Evolutionary conservation across 2,113 vertebrate species (phyloP), one percentile per base, ranked within the genome.

Genomic region (Sinocyclocheilus anophthalmus): DNA sequence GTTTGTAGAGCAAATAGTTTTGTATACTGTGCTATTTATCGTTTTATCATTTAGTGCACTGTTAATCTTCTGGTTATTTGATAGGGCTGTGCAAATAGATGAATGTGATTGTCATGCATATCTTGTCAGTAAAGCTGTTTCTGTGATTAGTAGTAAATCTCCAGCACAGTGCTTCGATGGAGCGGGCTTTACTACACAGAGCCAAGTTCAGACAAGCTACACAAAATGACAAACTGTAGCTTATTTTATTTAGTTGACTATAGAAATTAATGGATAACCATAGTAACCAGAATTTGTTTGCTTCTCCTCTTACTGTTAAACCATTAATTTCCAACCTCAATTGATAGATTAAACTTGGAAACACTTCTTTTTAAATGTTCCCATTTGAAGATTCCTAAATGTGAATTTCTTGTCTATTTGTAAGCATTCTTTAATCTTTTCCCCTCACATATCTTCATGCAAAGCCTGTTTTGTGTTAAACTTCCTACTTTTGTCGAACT

Each of bases 381-480:
- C 55, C 55, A 57, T 57, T 20, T 57, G 55, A 55, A 55, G 50
- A 55, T 18, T 55, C 50, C 22, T 61, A n/a, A 61, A 18, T 61
- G 20, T 61, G 20, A 61, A n/a, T n/a, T 61, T 61, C 20, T n/a
- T n/a, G 7, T 10, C 20, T n/a, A 10, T 10, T 63, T 63, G 59
- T 63, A 63, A 11, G 59, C 9, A 3, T 63, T 24, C 26, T 70
- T 37, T 4, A 37, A 72, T 9, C 30, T 22, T 72, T 30, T 61
- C 30, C 57, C 20, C 8, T 22, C 30, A 18, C 18, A 22, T 22
- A 20, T 55, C 26, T 22, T 37, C 33, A 57, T 39, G 30, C 53
- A 61, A 18, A 30, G 30, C 77, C 77, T 65, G 57, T 63, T 26
- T 33, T 81, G 33, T 81, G 11, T 80, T 81, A 65, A 81, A 81